Evolutionary conservation across 2,888 invertebrate species (phyloP), one percentile per base, ranked within the genome.

Genomic region (Rutpela maculata): DNA sequence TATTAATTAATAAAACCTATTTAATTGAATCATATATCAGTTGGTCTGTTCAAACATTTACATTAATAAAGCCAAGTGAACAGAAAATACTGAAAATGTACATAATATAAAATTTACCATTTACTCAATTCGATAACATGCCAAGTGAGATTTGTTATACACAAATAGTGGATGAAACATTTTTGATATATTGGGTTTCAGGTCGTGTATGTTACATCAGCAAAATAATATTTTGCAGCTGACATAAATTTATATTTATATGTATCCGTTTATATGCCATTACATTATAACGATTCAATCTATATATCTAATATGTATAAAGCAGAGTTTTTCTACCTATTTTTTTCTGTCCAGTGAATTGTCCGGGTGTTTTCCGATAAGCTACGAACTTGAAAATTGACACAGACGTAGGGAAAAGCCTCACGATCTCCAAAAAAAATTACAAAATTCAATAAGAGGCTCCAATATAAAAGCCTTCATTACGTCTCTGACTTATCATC

Each of bases 101-200:
- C 43, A 43, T 4, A 50, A 50, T 50, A 50, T 50, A 50, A 50
- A 50, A 50, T 50, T n/a, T 50, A 50, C 50, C 50, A 60, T 60
- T 60, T 60, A 60, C 26, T 26, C 60, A 15, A 31, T 60, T 60
- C 60, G 31, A 60, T 31, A 60, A 12, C 60, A 31, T 26, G 60
- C 60, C 60, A 60, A 60, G 60, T 60, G 60, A 60, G 60, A 12
- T 60, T 60, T 60, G 60, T 60, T 60, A 60, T 60, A 31, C 60
- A 60, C 60, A 5, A 19, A 18, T 12, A 43, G 15, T 17, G 43
- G 38, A 19, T 19, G 43, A 65, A 12, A 62, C 43, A 18, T 65
- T 18, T 43, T 65, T 65, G 43, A 43, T 65, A 22, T 43, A 65
- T 65, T 43, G 65, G 65, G 65, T 15, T 65, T 18, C 19, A 43